Evolutionary conservation across 2,797 vertebrate genomes (phyloP), one percentile per base, ranked within the genome.

Genomic region (Cyprinella venusta): DNA sequence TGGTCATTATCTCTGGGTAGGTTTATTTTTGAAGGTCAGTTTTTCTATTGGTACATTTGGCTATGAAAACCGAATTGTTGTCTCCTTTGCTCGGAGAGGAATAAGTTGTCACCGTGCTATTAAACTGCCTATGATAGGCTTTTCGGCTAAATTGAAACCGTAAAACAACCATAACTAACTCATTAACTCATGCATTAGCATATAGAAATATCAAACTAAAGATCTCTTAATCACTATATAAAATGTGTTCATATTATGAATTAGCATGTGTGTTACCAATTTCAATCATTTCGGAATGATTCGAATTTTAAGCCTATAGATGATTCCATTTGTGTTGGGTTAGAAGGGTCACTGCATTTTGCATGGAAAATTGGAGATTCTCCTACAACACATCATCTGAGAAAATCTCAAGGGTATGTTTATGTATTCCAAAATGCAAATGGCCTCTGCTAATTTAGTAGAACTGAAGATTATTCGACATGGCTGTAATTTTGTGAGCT

Each of bases 351-450:
- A 70, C 33, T 59, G 48, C 24, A 30, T 80, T 80, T 80, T 80
- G 21, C 81, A 72, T 54, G 36, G 16, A 52, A 48, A 61, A 40
- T 30, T 26, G n/a, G 59, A 71, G 24, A 80, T 79, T 63, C 65
- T 74, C 6, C 65, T 13, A 52, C 21, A 74, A 68, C 48, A 61
- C 59, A n/a, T 74, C 71, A 79, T 61, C 67, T 12, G 63, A 71
- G 54, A 50, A 67, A 48, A 56, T 59, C 26, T 78, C 81, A 75
- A 33, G 4, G 61, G 30, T 54, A 65, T 9, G 85, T 50, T 3
- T 83, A 36, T n/a, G 64, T 52, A 40, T 78, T 84, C 59, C 78
- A 52, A 80, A 90, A 90, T 88, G 76, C 63, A 84, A 87, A 81
- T 76, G 70, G 63, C 54, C 26, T 54, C 81, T 69, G 61, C 63